phyloP scores from a whole-genome alignment of 2,797 vertebrate genomes.

The Danionella dracula region DNA sequence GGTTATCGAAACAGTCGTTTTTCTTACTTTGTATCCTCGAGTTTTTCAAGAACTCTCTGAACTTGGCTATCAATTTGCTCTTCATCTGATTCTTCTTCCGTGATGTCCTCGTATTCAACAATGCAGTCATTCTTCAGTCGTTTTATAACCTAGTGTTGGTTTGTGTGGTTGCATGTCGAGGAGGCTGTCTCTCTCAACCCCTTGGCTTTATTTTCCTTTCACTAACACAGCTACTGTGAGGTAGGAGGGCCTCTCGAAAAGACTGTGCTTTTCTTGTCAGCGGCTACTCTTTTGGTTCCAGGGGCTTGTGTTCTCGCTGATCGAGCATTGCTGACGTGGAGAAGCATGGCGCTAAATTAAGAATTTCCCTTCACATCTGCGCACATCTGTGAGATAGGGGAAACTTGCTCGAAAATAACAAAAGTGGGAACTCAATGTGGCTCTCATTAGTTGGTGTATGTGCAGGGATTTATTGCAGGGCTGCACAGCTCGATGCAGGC shows the following conservation, averaged over 20 bases:
- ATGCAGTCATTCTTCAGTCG: constrained; percentile 27
- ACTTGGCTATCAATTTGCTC: not conserved
- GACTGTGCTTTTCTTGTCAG: constrained; percentile 63
- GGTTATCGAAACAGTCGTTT: too few relatives aligned
- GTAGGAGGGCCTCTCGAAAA: constrained; percentile 44
- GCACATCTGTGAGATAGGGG: constrained; percentile 11
- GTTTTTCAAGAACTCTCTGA: not conserved
- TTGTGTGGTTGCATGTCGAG: constrained; percentile 45
- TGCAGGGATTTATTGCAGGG: constrained; percentile 51
- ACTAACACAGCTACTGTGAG: constrained; percentile 47
- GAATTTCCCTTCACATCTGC: constrained; percentile 32
- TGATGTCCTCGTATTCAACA: constrained; percentile 1
- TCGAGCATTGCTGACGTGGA: constrained; percentile 40
- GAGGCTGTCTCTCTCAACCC: constrained; percentile 42
- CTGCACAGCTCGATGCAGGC: constrained; percentile 18
- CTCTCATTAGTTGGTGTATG: constrained; percentile 58
- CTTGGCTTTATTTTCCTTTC: constrained; percentile 61
- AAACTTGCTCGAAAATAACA: not conserved
- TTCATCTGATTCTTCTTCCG: constrained; percentile 4
- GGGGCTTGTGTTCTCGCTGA: constrained; percentile 45
- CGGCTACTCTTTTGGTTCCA: constrained; percentile 63
- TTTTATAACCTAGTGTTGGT: constrained; percentile 48
- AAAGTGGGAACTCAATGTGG: constrained; percentile 41
- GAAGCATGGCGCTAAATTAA: constrained; percentile 36
- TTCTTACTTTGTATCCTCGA: not conserved